Conservation (phyloP, 2,888 invertebrate species). For the Quadriops clusia region DNA sequence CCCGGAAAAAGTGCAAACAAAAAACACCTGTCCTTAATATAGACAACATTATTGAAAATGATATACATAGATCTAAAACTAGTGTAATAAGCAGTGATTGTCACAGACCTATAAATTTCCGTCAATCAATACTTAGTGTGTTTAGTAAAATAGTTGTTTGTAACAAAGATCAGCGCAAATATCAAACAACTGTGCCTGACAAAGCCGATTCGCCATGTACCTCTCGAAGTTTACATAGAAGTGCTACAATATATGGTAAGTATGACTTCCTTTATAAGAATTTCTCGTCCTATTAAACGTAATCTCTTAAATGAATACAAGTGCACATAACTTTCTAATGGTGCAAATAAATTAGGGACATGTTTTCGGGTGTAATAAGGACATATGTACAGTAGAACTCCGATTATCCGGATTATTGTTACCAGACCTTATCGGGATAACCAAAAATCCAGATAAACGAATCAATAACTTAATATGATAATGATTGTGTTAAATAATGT, state of each 20-base stretch:
- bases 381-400: no score
- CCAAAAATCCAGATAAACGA: no score
- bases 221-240: conserved; percentile 32
- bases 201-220: conserved; percentile 32
- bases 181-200: conserved; percentile 32
- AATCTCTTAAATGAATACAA: neutral
- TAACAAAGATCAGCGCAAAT: conserved; percentile 40
- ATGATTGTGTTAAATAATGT: no score
- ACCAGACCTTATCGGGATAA: no score
- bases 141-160: conserved; percentile 31
- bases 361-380: no score
- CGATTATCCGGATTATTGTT: no score
- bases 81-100: conserved; percentile 29
- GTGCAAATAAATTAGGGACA: no score
- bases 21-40: conserved; percentile 22
- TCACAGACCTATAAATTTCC: conserved; percentile 39
- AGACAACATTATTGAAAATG: conserved; percentile 26
- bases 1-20: conserved; percentile 36
- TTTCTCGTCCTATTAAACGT: neutral
- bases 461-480: no score
- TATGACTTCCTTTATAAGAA: conserved; percentile 9
- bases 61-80: conserved; percentile 30
- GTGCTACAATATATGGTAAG: conserved; percentile 35
- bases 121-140: conserved; percentile 49
- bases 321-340: neutral